Conservation (phyloP, 1,140 invertebrate genomes). For the Drosophila athabasca region DNA sequence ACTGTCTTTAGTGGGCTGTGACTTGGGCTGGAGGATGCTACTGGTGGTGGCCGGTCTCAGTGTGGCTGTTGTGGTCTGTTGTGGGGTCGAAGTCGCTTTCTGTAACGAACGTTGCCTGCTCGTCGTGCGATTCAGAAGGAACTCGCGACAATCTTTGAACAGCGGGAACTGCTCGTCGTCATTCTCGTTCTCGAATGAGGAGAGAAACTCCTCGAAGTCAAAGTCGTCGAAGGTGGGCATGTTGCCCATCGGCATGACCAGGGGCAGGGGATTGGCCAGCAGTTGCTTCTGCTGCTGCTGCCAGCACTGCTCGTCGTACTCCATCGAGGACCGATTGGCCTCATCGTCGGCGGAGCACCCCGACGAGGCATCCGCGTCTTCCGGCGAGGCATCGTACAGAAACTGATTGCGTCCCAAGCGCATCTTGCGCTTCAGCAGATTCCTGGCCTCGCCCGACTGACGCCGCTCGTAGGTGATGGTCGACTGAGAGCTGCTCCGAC, state of each 20-base stretch:
- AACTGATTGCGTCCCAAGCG: constrained; percentile 82
- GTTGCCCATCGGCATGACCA: constrained; percentile 40
- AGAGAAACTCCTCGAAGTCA: constrained; percentile 85
- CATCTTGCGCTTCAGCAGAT: constrained; percentile 77
- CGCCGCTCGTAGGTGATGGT: constrained; percentile 64
- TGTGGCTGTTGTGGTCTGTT: constrained; percentile 29
- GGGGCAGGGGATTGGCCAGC: constrained; percentile 46
- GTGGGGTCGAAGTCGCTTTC: constrained; percentile 66
- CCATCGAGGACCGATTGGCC: constrained; percentile 69
- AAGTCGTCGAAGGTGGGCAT: constrained; percentile 80
- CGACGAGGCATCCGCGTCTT: constrained; percentile 61
- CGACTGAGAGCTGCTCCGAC: constrained; percentile 66
- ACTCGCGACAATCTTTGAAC: constrained; percentile 82
- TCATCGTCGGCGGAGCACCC: constrained; percentile 75
- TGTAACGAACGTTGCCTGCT: constrained; percentile 71
- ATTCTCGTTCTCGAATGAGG: constrained; percentile 85
- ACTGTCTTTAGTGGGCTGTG: constrained; percentile 44
- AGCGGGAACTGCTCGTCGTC: constrained; percentile 81
- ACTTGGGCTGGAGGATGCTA: constrained; percentile 18
- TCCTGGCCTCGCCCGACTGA: constrained; percentile 70
- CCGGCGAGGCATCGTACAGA: constrained; percentile 77
- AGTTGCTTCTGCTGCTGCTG: constrained; percentile 70
- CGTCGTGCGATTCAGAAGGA: constrained; percentile 78
- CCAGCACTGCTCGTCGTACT: constrained; percentile 72
- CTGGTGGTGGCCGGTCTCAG: constrained; percentile 21